A percentile compares a stretch with the other conserved stretches of the same genome.
phyloP scores from a whole-genome alignment of 2,797 vertebrate species.

The Parauchenoglanis ngamensis region DNA sequence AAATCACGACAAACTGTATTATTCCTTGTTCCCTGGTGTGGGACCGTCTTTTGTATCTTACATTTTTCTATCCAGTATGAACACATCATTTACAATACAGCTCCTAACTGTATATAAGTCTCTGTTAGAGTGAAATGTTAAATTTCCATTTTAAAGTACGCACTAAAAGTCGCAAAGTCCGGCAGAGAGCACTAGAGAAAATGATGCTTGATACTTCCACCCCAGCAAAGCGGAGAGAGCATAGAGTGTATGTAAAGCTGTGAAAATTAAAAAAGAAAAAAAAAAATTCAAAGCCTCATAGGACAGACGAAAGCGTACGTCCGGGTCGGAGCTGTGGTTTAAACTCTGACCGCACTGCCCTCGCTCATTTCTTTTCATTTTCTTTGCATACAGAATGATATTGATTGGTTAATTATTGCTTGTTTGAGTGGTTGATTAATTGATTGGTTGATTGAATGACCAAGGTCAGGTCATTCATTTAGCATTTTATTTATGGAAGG shows the following conservation, averaged over 20 bases:
- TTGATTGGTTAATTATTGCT: background rate
- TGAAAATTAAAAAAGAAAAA: background rate
- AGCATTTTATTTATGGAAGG: background rate
- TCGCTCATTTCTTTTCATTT: background rate
- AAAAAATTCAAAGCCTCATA: no score
- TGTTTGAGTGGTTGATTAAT: background rate
- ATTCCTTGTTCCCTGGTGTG: background rate
- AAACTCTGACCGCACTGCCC: background rate
- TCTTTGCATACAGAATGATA: background rate
- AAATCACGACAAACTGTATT: background rate
- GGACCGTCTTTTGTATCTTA: background rate
- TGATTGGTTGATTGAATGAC: background rate
- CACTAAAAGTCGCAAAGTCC: background rate
- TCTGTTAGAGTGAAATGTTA: background rate
- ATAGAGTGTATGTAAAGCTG: background rate
- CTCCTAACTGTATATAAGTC: background rate
- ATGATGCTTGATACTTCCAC: background rate
- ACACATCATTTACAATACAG: background rate
- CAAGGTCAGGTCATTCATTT: no score
- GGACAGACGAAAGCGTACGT: background rate
- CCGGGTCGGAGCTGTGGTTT: background rate
- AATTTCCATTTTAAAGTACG: background rate
- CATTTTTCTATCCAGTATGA: background rate
- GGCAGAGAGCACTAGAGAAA: background rate
- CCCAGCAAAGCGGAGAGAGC: background rate